Evolutionary conservation across 2,113 vertebrate species (phyloP).

Genomic region (Centropus bengalensis): DNA sequence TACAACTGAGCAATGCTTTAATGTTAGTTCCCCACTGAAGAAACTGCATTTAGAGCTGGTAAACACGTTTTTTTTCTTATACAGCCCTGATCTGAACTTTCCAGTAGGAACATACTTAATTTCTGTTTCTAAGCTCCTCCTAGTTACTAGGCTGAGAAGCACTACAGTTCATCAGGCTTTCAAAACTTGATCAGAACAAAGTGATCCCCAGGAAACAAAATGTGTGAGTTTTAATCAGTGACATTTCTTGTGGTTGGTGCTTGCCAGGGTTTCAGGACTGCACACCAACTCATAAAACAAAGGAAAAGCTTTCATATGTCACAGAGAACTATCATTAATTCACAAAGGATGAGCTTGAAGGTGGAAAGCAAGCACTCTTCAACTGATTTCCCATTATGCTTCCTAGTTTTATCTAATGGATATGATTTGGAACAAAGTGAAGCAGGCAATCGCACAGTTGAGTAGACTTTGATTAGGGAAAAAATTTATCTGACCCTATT

Average conservation of each 20-base stretch:
- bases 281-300: not conserved
- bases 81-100: not conserved
- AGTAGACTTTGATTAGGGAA: not conserved
- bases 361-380: not conserved
- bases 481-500: not conserved
- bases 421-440: not conserved
- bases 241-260: not conserved
- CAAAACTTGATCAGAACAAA: slow-evolving; percentile 8
- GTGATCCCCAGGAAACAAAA: not conserved
- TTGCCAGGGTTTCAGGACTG: not conserved
- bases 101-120: not conserved
- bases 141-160: not conserved
- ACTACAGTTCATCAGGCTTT: not conserved
- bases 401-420: not conserved
- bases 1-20: not conserved
- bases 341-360: not conserved
- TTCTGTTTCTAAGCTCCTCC: not conserved
- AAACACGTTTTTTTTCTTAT: not conserved
- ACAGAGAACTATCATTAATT: not conserved
- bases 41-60: not conserved
- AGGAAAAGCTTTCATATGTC: not conserved
- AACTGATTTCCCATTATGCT: not conserved
- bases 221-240: not conserved
- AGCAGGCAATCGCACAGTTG: not conserved
- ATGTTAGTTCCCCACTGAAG: not conserved